Percentiles rank a stretch among this genome's conserved stretches.
Evolutionary conservation across 1,140 invertebrate species (phyloP).

Genomic region (Cecropterus lyciades): DNA sequence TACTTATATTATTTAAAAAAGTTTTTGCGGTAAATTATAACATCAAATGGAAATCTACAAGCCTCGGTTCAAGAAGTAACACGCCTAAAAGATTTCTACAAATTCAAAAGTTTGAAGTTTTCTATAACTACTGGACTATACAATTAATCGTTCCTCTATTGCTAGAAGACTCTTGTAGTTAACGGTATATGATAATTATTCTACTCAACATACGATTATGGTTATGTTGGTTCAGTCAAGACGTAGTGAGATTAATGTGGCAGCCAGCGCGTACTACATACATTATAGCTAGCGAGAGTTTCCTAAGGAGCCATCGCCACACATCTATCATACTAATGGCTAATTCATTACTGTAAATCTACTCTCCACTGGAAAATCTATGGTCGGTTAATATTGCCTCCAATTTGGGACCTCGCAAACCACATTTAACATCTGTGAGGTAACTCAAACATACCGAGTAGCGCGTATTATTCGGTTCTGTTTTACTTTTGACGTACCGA

Average conservation of each 20-base stretch:
- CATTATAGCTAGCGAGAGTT: conserved; percentile 29
- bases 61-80: too few relatives aligned
- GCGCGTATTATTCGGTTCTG: too few relatives aligned
- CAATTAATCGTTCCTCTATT: too few relatives aligned
- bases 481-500: too few relatives aligned
- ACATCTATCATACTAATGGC: conserved; percentile 37
- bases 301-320: conserved; percentile 33
- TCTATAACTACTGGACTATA: too few relatives aligned
- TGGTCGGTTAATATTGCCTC: conserved; percentile 25
- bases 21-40: too few relatives aligned
- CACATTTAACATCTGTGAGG: background rate
- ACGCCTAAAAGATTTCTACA: too few relatives aligned
- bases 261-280: conserved; percentile 19
- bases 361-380: conserved; percentile 30
- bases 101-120: too few relatives aligned
- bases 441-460: background rate
- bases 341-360: conserved; percentile 36
- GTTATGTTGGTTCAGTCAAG: background rate
- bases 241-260: conserved; percentile 29
- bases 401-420: conserved; percentile 1
- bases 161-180: too few relatives aligned
- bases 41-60: too few relatives aligned
- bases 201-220: background rate
- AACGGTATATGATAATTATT: too few relatives aligned
- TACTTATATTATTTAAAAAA: too few relatives aligned